These are phyloP conservation scores for Vanessa tameamea DNA, from an alignment of 1,140 invertebrate genomes.

Conservation along the genomic window DNA sequence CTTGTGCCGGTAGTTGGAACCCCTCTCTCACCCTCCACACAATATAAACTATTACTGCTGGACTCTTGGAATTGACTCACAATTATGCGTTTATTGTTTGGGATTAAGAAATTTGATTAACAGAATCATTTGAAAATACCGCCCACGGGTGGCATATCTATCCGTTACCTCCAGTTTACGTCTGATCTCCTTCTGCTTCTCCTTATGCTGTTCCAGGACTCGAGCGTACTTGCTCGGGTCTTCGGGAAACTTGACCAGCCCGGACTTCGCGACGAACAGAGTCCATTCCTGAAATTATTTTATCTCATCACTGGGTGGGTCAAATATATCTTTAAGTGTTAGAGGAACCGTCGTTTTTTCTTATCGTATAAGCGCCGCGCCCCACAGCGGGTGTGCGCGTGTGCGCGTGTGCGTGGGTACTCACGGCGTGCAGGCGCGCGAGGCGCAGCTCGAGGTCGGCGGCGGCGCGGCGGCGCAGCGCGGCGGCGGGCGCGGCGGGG, in stretches of 20 bases:
- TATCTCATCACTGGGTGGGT: too few relatives aligned
- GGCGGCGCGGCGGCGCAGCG: constrained; percentile 51
- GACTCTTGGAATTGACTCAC: too few relatives aligned
- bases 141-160: too few relatives aligned
- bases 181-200: constrained; percentile 62
- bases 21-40: too few relatives aligned
- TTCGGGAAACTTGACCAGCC: constrained; percentile 72
- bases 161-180: constrained; percentile 61
- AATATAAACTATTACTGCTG: too few relatives aligned
- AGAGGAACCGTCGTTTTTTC: too few relatives aligned
- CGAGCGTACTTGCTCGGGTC: constrained; percentile 67
- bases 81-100: too few relatives aligned
- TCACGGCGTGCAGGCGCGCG: constrained; percentile 57
- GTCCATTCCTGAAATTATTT: constrained; percentile 69
- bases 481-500: constrained; percentile 49
- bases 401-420: constrained; percentile 7
- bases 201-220: constrained; percentile 66
- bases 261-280: constrained; percentile 72
- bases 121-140: too few relatives aligned
- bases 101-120: too few relatives aligned
- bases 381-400: background rate
- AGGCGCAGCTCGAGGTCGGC: constrained; percentile 50
- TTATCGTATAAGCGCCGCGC: too few relatives aligned
- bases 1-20: too few relatives aligned
- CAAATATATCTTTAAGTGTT: too few relatives aligned